These are phyloP conservation scores for Nothobranchius kuhntae DNA, from an alignment of 2,113 vertebrate genomes.

Conservation along the genomic window DNA sequence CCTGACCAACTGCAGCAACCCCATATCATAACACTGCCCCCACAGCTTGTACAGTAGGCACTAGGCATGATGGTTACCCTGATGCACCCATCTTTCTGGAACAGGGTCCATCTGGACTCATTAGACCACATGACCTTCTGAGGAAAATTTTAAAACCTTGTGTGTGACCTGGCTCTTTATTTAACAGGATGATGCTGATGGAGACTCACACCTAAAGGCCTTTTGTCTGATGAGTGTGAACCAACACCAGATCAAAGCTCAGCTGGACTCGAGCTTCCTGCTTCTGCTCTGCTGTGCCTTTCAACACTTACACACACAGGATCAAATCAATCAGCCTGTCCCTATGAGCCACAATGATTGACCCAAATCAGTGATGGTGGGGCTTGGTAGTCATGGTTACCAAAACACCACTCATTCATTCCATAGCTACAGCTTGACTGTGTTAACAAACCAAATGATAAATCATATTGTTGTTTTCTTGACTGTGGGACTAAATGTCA, in stretches of 20 bases:
- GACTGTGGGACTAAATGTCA: too few species aligned
- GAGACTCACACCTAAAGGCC: too few species aligned
- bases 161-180: too few species aligned
- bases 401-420: slow-evolving; percentile 45
- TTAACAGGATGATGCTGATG: too few species aligned
- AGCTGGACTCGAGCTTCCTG: slow-evolving; percentile 3
- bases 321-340: slow-evolving; percentile 54
- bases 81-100: too few species aligned
- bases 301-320: slow-evolving; percentile 20
- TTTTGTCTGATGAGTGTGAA: neutral
- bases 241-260: slow-evolving; percentile 5
- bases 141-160: too few species aligned
- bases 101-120: too few species aligned
- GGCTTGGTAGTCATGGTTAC: slow-evolving; percentile 51
- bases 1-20: too few species aligned
- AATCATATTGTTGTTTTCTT: neutral
- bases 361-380: slow-evolving; percentile 55
- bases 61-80: too few species aligned
- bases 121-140: too few species aligned
- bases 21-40: too few species aligned
- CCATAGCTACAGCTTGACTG: slow-evolving; percentile 5
- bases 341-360: slow-evolving; percentile 38
- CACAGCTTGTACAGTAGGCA: too few species aligned
- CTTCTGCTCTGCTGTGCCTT: neutral
- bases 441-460: neutral